Conservation (phyloP, 1,140 invertebrate genomes). For the Drosophila santomea region DNA sequence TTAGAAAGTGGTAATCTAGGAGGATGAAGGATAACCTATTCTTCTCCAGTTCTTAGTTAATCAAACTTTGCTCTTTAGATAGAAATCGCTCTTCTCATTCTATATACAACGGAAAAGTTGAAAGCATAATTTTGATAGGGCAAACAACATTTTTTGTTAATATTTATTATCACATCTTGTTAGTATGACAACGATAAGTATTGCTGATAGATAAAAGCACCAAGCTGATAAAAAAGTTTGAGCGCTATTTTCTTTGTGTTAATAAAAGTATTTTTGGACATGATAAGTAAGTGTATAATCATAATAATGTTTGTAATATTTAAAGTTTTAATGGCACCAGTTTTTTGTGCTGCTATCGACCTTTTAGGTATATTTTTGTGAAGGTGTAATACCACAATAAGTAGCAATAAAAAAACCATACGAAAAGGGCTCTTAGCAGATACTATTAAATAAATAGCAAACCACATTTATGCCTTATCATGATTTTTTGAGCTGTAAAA, state of each 20-base stretch:
- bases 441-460: neutral
- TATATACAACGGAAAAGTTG: neutral
- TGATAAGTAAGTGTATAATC: conserved; percentile 9
- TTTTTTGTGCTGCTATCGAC: neutral
- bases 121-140: conserved; percentile 19
- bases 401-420: neutral
- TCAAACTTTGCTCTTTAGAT: too few relatives aligned
- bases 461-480: neutral
- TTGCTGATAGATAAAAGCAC: conserved; percentile 25
- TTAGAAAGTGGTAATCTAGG: too few relatives aligned
- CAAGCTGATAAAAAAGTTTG: conserved; percentile 6
- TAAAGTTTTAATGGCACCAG: neutral
- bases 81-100: neutral
- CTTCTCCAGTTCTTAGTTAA: too few relatives aligned
- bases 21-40: too few relatives aligned
- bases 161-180: conserved; percentile 34
- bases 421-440: neutral
- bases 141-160: conserved; percentile 18
- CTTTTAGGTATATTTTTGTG: neutral
- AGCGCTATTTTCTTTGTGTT: neutral
- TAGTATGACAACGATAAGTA: conserved; percentile 27
- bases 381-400: too few relatives aligned
- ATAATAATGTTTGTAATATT: neutral
- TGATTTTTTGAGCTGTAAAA: neutral
- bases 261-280: conserved; percentile 13